These are phyloP conservation scores for Leptinotarsa undecemlineata DNA, from an alignment of 1,140 invertebrate species.

Conservation along the genomic window DNA sequence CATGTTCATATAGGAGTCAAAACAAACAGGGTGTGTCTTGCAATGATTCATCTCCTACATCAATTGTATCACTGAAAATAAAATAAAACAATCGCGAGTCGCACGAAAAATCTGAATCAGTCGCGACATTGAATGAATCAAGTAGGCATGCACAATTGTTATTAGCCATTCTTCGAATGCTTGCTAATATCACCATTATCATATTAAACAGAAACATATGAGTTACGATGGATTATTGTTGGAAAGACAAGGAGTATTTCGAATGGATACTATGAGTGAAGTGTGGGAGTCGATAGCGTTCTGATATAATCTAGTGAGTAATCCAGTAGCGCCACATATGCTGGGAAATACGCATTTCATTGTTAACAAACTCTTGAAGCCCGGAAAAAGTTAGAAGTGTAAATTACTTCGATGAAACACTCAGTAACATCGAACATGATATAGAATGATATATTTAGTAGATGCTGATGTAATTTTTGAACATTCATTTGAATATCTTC, in stretches of 20 bases:
- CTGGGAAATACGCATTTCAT: too few species aligned
- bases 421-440: too few species aligned
- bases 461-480: too few species aligned
- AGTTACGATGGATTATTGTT: constrained; percentile 28
- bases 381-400: too few species aligned
- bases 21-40: not conserved
- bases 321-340: constrained; percentile 1
- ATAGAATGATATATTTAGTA: too few species aligned
- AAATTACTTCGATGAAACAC: too few species aligned
- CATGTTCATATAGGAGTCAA: not conserved
- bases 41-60: not conserved
- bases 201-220: constrained; percentile 23
- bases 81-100: not conserved
- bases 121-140: constrained; percentile 16
- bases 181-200: constrained; percentile 23
- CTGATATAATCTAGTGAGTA: constrained; percentile 9
- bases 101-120: constrained; percentile 1
- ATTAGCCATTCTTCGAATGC: constrained; percentile 21
- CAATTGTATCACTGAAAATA: constrained; percentile 8
- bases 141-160: constrained; percentile 18
- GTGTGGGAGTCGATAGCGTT: constrained; percentile 30
- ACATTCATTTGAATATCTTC: too few species aligned
- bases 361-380: too few species aligned
- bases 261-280: constrained; percentile 20
- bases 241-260: constrained; percentile 26